Percentiles rank a stretch among this genome's conserved stretches.
Conservation (phyloP, 2,888 invertebrate genomes). For the Drosophila antonietae region DNA sequence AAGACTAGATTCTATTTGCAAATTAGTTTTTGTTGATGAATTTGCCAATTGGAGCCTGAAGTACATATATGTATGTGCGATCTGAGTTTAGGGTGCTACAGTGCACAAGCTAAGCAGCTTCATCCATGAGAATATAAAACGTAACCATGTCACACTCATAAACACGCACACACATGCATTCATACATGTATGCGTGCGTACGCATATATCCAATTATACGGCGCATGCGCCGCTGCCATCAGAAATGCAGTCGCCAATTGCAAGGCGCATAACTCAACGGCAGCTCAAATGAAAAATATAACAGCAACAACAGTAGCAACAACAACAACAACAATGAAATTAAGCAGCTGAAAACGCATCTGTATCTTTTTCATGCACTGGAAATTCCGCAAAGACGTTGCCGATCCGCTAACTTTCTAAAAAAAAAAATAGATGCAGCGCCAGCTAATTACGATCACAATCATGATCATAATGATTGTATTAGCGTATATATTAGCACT, state of each 20-base stretch:
- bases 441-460: slow-evolving; percentile 63
- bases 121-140: slow-evolving; percentile 29
- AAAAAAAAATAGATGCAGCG: slow-evolving; percentile 60
- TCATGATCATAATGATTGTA: slow-evolving; percentile 59
- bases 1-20: slow-evolving; percentile 30
- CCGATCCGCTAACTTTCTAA: slow-evolving; percentile 75
- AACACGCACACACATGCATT: slow-evolving; percentile 4
- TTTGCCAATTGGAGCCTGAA: slow-evolving; percentile 73
- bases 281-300: slow-evolving; percentile 64
- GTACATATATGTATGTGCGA: slow-evolving; percentile 21
- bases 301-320: slow-evolving; percentile 15
- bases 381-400: slow-evolving; percentile 76
- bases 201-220: slow-evolving; percentile 66
- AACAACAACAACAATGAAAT: slow-evolving; percentile 42
- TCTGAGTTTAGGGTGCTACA: slow-evolving; percentile 24
- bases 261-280: slow-evolving; percentile 76
- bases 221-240: slow-evolving; percentile 67
- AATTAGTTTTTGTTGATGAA: slow-evolving; percentile 55
- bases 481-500: slow-evolving; percentile 25
- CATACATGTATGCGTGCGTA: slow-evolving; percentile 19
- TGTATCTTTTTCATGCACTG: slow-evolving; percentile 82
- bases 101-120: slow-evolving; percentile 18
- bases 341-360: slow-evolving; percentile 75
- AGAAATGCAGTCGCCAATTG: slow-evolving; percentile 69
- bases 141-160: slow-evolving; percentile 40